Evolutionary conservation across 2,888 invertebrate genomes (phyloP), one percentile per base, ranked within the genome.

Genomic region (Microctonus aethiopoides): DNA sequence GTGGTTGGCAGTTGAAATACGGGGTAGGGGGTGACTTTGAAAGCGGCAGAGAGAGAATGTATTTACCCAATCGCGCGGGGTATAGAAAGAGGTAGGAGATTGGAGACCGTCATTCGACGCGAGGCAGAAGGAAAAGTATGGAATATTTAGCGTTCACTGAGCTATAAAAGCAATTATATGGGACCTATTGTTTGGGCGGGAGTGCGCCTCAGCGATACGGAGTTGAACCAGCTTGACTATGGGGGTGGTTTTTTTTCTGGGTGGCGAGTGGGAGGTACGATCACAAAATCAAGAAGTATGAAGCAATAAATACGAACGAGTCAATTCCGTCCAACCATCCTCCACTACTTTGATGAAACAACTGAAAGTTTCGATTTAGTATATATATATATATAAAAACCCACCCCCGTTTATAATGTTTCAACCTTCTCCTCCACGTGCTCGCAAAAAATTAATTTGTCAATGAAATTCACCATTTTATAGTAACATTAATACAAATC

Each of bases 101-200:
- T 66, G 65, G 46, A 66, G 67, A 24, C 41, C 63, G 67, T 56
- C 34, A 56, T 32, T 67, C 56, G 62, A 77, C 76, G 75, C 74
- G 75, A 76, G 78, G 79, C 77, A 78, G 81, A 80, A 81, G 78
- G 80, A 80, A 85, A 85, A 84, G 83, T 84, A 85, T 85, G 83
- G 84, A 85, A 86, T 86, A 86, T 86, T 86, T 86, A 86, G 83
- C 83, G 84, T 84, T 85, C 85, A 84, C 78, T 82, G 84, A 85
- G 82, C 83, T 86, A 86, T 85, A 86, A 86, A 86, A 85, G 86
- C 86, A 86, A 86, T 86, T 86, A 86, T 85, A 84, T 82, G 82
- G 81, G 79, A 81, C 76, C 83, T 82, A 85, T 85, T 85, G 85
- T 85, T 85, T 85, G 83, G 81, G 77, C 81, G 76, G 80, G 84